Evolutionary conservation across 2,797 vertebrate genomes (phyloP).

Genomic region (Spea hammondii): DNA sequence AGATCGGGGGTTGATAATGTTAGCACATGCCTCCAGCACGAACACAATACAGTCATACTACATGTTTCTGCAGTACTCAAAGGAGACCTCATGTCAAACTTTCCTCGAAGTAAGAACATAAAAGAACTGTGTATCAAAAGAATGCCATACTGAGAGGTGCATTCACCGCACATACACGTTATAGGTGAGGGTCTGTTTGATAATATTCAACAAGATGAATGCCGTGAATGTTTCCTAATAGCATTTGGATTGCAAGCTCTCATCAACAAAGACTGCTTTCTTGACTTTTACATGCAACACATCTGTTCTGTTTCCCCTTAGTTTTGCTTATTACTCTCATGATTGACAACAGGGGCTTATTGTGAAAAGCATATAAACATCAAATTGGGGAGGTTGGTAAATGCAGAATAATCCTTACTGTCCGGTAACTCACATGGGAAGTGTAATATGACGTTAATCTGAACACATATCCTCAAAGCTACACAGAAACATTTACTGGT

Average conservation of each 20-base stretch:
- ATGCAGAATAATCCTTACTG: no score
- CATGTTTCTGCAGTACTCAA: not conserved
- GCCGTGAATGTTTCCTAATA: not conserved
- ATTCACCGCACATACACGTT: not conserved
- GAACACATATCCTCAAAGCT: no score
- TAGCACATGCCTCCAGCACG: constrained; percentile 3
- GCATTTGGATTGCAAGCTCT: not conserved
- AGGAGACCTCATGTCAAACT: constrained; percentile 2
- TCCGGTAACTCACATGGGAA: no score
- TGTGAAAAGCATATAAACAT: no score
- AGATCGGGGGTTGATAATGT: constrained; percentile 11
- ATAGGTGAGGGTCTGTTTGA: not conserved
- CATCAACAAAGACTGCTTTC: not conserved
- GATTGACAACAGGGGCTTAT: no score
- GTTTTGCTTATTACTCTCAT: not conserved
- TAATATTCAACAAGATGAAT: not conserved
- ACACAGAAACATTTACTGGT: no score
- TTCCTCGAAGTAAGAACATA: constrained; percentile 11
- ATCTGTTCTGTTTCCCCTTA: not conserved
- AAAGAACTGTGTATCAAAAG: constrained; percentile 3
- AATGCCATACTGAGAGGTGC: not conserved
- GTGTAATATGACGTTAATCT: no score
- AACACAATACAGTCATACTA: constrained; percentile 1
- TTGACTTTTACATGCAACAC: not conserved
- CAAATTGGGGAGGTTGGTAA: no score